Conservation (phyloP, 2,888 invertebrate genomes). For the Ernsta delagoae region DNA sequence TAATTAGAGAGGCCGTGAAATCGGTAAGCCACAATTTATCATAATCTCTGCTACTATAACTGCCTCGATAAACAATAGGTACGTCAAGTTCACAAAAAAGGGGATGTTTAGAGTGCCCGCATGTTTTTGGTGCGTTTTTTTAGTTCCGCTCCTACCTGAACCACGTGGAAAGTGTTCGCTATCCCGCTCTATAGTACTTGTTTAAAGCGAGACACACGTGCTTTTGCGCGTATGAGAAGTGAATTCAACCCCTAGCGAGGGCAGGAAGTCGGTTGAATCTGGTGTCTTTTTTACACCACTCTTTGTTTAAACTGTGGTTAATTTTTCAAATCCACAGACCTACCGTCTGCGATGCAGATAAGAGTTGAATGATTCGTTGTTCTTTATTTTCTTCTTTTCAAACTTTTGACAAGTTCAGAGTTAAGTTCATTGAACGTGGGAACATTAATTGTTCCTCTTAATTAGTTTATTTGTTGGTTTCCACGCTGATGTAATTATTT, state of each 20-base stretch:
- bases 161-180: conserved; percentile 66
- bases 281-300: conserved; percentile 75
- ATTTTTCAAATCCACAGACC: conserved; percentile 67
- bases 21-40: conserved; percentile 68
- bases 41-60: conserved; percentile 67
- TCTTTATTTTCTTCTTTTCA: conserved; percentile 54
- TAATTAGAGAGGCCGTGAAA: conserved; percentile 31
- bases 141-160: conserved; percentile 78
- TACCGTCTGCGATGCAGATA: conserved; percentile 65
- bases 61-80: conserved; percentile 77
- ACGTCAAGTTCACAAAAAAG: conserved; percentile 64
- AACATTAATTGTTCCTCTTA: conserved; percentile 39
- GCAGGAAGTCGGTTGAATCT: conserved; percentile 82
- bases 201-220: conserved; percentile 55
- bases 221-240: conserved; percentile 64
- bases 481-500: conserved; percentile 36
- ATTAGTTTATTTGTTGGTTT: conserved; percentile 37
- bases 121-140: conserved; percentile 73
- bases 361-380: conserved; percentile 72
- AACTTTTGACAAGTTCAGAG: conserved; percentile 53
- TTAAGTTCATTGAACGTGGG: conserved; percentile 50
- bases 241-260: conserved; percentile 62
- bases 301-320: conserved; percentile 66
- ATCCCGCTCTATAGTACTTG: conserved; percentile 54
- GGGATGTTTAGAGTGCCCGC: conserved; percentile 81